phyloP scores from a whole-genome alignment of 2,113 vertebrate genomes.

The Myotis lucifugus region DNA sequence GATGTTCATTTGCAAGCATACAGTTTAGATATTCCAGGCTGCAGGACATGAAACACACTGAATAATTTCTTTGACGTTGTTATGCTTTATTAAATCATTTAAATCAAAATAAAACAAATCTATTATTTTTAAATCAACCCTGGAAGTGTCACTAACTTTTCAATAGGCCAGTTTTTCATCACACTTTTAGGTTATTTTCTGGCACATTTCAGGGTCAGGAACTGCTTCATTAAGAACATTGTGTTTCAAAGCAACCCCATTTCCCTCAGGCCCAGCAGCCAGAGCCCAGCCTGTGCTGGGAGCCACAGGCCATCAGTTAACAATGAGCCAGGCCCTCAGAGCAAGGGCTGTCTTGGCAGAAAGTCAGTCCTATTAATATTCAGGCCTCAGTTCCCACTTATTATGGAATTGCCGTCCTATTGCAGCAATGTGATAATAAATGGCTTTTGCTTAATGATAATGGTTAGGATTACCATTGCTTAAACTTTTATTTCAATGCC shows the following conservation, averaged over 20 bases:
- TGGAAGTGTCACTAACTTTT: conserved; percentile 49
- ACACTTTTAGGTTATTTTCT: conserved; percentile 59
- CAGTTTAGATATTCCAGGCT: conserved; percentile 57
- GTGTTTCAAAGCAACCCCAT: conserved; percentile 49
- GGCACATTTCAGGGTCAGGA: conserved; percentile 54
- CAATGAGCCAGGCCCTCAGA: not conserved
- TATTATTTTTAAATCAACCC: conserved; percentile 66
- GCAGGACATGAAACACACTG: conserved; percentile 48
- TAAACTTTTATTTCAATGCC: conserved; percentile 33
- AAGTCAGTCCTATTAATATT: not conserved
- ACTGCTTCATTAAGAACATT: conserved; percentile 55
- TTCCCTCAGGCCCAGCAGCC: not conserved
- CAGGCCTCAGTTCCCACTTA: not conserved
- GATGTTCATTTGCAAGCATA: conserved; percentile 64
- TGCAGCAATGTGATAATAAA: not conserved
- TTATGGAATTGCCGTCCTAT: not conserved
- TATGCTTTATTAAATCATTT: conserved; percentile 73
- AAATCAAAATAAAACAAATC: conserved; percentile 66
- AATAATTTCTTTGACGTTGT: conserved; percentile 55
- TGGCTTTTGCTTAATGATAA: not conserved
- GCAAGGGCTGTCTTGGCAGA: not conserved
- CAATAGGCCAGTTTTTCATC: conserved; percentile 36
- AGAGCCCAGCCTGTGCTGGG: not conserved
- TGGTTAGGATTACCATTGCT: not conserved
- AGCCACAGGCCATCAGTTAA: not conserved